These are phyloP conservation scores for Sclerodermus sp. DNA, from an alignment of 2,888 invertebrate species.

Conservation along the genomic window DNA sequence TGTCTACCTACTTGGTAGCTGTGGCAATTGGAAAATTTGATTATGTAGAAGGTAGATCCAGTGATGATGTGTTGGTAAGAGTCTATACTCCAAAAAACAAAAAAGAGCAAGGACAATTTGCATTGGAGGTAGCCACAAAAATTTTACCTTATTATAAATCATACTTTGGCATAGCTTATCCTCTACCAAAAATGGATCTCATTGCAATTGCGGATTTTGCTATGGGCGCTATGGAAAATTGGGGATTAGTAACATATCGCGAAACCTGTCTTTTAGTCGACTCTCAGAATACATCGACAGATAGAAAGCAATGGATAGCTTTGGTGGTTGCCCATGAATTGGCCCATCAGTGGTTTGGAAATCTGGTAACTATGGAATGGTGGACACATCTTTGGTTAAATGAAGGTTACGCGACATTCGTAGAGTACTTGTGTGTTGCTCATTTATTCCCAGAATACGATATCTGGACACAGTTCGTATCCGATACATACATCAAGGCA, in stretches of 20 bases:
- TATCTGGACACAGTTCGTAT: conserved; percentile 96
- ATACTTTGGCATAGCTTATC: conserved; percentile 93
- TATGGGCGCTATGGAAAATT: conserved; percentile 97
- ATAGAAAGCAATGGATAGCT: conserved; percentile 83
- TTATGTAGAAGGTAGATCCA: conserved; percentile 81
- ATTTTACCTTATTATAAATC: conserved; percentile 92
- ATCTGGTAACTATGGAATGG: conserved; percentile 98
- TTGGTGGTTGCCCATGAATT: conserved; percentile 90
- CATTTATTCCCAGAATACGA: conserved; percentile 93
- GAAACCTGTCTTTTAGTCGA: conserved; percentile 91
- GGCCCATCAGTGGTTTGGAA: conserved; percentile 98
- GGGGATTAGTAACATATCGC: conserved; percentile 76
- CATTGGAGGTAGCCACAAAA: conserved; percentile 88
- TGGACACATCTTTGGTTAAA: conserved; percentile 97
- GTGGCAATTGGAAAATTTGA: conserved; percentile 95
- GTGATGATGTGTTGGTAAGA: conserved; percentile 79
- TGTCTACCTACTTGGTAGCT: conserved; percentile 95
- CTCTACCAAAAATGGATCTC: conserved; percentile 93
- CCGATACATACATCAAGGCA: conserved; percentile 82
- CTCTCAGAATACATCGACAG: conserved; percentile 84
- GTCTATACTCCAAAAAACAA: conserved; percentile 89
- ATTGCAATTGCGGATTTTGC: conserved; percentile 96
- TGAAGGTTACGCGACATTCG: conserved; percentile 95
- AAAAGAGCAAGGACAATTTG: conserved; percentile 88
- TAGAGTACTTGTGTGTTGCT: conserved; percentile 91